Evolutionary conservation across 2,113 vertebrate genomes (phyloP).

Genomic region (Bagarius yarrelli): DNA sequence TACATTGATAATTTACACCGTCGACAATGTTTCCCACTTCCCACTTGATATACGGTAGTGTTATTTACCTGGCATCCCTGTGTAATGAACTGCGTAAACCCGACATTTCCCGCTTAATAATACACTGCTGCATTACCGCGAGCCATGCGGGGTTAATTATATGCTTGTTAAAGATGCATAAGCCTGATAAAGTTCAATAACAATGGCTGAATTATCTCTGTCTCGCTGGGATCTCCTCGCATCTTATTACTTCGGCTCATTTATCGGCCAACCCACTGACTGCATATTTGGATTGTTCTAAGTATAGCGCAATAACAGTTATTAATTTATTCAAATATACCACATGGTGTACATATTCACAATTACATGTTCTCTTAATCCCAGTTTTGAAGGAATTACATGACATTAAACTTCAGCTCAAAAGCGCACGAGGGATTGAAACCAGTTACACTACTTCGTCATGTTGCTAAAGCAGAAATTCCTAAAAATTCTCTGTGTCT

Average conservation of each 20-base stretch:
- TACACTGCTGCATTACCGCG: slow-evolving; percentile 8
- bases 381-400: too few relatives aligned
- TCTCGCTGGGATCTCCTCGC: slow-evolving; percentile 8
- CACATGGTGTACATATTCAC: too few relatives aligned
- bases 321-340: too few relatives aligned
- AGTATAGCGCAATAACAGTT: background rate
- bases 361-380: too few relatives aligned
- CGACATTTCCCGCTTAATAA: slow-evolving; percentile 20
- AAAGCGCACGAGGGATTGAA: background rate
- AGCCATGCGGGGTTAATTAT: slow-evolving; percentile 28
- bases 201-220: slow-evolving; percentile 17
- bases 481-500: background rate
- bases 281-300: background rate
- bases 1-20: background rate
- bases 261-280: background rate
- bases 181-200: slow-evolving; percentile 28
- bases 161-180: slow-evolving; percentile 43
- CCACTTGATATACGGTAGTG: background rate
- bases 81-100: slow-evolving; percentile 14
- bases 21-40: background rate
- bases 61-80: slow-evolving; percentile 4
- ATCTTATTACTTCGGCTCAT: background rate
- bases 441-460: background rate
- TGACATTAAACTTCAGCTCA: background rate
- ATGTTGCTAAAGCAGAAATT: background rate